Base-by-base conservation (phyloP, 1,140 invertebrate species). In the Drosophila eugracilis region DNA sequence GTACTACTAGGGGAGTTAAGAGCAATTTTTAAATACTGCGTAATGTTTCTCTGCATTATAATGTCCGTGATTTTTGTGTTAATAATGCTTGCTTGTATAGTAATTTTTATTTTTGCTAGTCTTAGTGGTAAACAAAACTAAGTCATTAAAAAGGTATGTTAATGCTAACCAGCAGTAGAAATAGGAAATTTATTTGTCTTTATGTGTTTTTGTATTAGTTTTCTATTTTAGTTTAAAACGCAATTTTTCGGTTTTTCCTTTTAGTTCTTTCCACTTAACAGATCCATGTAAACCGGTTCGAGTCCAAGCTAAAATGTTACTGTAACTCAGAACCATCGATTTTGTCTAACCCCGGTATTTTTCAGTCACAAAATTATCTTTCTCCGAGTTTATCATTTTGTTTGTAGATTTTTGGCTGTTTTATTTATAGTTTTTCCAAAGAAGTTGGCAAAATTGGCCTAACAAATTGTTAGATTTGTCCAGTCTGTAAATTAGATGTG, bases 371-470 rank as follows among this genome's bases (percentile, higher is more conserved):
- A 30, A 44, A 37, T 39, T 28, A n/a, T 22, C 45, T 47, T 21
- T 34, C 34, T 54, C 44, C 34, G 24, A 59, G 37, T 73, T 73
- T 73, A n/a, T 73, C 41, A 41, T 72, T 74, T 72, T 74, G 41
- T 59, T 60, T 69, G 67, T 73, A 73, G 54, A 34, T 72, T 44
- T 44, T 63, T 53, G 69, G 24, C 30, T 57, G 66, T 84, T 76
- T 55, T 72, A 53, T 65, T 72, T 72, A 72, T 63, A 78, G 47
- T 76, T 39, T 36, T 36, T 39, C 44, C 30, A 48, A 36, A 47
- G 15, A 49, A 53, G 24, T 58, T 52, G 50, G 24, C 37, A 39
- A 62, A 59, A 70, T 58, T 72, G 26, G 14, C 28, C 19, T 72
- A 72, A 47, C 19, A 45, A 42, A 73, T 24, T 62, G 9, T 4